Evolutionary conservation across 2,797 vertebrate genomes (phyloP).

Genomic region (Eleutherodactylus coqui): DNA sequence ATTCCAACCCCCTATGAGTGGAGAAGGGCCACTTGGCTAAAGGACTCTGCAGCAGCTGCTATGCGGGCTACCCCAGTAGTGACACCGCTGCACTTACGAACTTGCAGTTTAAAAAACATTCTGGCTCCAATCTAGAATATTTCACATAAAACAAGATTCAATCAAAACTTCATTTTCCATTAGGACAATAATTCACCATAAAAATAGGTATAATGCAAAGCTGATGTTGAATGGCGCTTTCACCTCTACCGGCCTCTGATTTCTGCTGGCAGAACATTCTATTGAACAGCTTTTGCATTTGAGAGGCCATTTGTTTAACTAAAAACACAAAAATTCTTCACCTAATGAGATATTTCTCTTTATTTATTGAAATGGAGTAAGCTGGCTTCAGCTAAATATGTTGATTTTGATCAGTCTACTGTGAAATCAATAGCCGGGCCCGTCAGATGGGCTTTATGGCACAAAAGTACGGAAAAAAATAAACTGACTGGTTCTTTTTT

Average conservation of each 20-base stretch:
- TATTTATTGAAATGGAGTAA: conserved; percentile 27
- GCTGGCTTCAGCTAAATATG: conserved; percentile 27
- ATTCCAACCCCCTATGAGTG: no score
- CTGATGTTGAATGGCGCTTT: background rate
- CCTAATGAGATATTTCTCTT: conserved; percentile 2
- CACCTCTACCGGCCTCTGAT: background rate
- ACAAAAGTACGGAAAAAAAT: conserved; percentile 47
- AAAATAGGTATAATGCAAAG: background rate
- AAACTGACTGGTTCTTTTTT: conserved; percentile 31
- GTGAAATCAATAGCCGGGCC: conserved; percentile 44
- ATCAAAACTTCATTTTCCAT: background rate
- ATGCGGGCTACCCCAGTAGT: no score
- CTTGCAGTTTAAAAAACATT: no score
- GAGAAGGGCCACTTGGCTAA: background rate
- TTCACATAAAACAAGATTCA: background rate
- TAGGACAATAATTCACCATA: background rate
- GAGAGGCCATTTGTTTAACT: conserved; percentile 19
- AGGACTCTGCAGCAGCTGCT: background rate
- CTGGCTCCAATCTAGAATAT: background rate
- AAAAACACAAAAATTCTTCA: conserved; percentile 3
- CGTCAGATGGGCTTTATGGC: conserved; percentile 57
- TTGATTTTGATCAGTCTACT: conserved; percentile 36
- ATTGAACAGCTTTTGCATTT: conserved; percentile 6
- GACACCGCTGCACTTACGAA: no score
- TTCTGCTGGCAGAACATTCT: background rate